Evolutionary conservation across 2,113 vertebrate species (phyloP), one percentile per base, ranked within the genome.

Genomic region (Neoarius graeffei): DNA sequence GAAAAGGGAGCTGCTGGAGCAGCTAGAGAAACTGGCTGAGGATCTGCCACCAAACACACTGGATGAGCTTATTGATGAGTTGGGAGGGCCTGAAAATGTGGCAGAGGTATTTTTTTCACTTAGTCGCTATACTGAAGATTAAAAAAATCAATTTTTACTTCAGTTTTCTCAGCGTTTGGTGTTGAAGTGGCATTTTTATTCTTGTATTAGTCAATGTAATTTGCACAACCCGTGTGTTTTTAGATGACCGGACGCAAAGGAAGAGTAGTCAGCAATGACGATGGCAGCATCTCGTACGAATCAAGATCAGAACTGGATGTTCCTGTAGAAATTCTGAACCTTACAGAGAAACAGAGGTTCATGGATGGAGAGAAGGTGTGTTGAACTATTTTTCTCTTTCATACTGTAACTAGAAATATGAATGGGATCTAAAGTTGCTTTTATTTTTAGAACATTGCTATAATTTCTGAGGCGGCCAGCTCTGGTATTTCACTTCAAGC

Each of bases 171-270:
- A 66, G n/a, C 5, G 2, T 30, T 71, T 5, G 35, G 15, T 50
- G 8, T 50, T 50, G 7, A 3, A 10, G 17, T 50, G 23, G 20
- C 14, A 50, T 23, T 9, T 74, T 11, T 13, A 17, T 79, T n/a
- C 23, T 1, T 50, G 35, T 74, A 25, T 76, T 20, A 6, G 1
- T 25, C 10, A 8, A 48, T 60, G 13, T 59, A 67, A 80, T 54
- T 42, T 67, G 77, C 14, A 42, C 76, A 27, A 60, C 27, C 30
- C 27, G 23, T 20, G 42, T 86, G 50, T 88, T 84, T 91, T 0
- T 89, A 99, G 98, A 99, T 99, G 98, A 99, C 98, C 0, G 98
- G 98, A 0, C 97, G 98, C 27, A 99, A 99, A 90, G 98, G 98
- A 1, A 95, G 98, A 1, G 98, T 99, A 23, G 98, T 99, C 74